A percentile compares a stretch with the other conserved stretches of the same genome.
These are phyloP conservation scores for Chloroceryle inda DNA, from an alignment of 2,797 vertebrate genomes.

Conservation along the genomic window DNA sequence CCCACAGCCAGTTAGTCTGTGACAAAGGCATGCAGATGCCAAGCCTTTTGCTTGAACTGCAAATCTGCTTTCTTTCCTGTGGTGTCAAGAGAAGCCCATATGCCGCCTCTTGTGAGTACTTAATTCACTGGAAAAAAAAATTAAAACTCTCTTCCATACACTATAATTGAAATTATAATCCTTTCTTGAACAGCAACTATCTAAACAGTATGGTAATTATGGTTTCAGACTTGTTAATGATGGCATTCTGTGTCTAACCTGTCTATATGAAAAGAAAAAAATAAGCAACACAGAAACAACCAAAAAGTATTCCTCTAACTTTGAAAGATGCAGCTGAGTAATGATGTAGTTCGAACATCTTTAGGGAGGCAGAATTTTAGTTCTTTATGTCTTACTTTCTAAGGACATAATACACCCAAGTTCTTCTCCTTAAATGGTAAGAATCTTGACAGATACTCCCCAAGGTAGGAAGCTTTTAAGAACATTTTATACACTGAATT, in stretches of 20 bases:
- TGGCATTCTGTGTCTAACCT: background rate
- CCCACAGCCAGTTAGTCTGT: constrained; percentile 5
- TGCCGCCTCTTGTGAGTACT: constrained; percentile 1
- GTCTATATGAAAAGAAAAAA: background rate
- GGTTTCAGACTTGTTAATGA: background rate
- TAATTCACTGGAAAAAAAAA: constrained; percentile 5
- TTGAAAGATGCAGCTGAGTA: background rate
- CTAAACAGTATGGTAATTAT: background rate
- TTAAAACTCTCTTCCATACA: background rate
- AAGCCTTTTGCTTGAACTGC: constrained; percentile 33
- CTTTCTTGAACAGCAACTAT: background rate
- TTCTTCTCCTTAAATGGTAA: background rate
- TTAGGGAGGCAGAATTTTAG: background rate
- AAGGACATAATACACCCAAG: background rate
- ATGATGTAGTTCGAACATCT: background rate
- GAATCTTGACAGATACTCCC: background rate
- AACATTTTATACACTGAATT: constrained; percentile 1
- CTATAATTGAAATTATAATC: background rate
- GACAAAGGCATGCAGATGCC: constrained; percentile 45
- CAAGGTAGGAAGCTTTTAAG: background rate
- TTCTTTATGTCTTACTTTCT: background rate
- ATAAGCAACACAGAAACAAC: background rate
- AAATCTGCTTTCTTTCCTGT: constrained; percentile 26
- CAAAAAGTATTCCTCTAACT: background rate
- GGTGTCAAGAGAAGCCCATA: constrained; percentile 20